phyloP scores from a whole-genome alignment of 2,797 vertebrate species.

The Megaceryle alcyon region DNA sequence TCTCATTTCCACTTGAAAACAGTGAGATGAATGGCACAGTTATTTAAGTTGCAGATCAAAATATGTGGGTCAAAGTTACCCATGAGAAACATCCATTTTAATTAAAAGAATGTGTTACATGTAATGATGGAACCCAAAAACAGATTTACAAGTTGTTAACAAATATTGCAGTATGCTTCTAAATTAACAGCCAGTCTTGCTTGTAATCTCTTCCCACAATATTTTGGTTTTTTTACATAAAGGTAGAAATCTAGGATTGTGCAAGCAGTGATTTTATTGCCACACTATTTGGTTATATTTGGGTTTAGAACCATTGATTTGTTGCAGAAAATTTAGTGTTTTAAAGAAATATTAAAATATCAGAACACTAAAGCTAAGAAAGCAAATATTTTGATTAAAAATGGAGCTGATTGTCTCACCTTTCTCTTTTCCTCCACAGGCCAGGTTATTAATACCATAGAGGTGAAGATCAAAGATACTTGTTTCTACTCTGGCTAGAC shows the following conservation, averaged over 20 bases:
- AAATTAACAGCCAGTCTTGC: not conserved
- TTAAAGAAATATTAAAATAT: not conserved
- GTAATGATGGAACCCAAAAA: not conserved
- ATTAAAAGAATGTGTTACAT: not conserved
- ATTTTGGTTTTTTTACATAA: not conserved
- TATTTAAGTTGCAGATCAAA: not conserved
- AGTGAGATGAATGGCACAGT: not conserved
- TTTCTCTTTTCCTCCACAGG: not conserved
- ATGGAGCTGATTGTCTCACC: not conserved
- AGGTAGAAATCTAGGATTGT: not conserved
- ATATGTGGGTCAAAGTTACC: not conserved
- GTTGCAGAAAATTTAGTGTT: not conserved
- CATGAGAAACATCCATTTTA: not conserved
- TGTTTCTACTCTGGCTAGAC: not conserved
- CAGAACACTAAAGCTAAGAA: not conserved
- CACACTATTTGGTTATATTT: not conserved
- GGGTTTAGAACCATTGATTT: not conserved
- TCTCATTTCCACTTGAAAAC: not conserved
- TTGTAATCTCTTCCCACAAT: not conserved
- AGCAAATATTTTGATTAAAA: not conserved
- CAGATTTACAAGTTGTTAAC: not conserved
- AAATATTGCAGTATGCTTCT: not conserved
- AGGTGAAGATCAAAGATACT: not conserved
- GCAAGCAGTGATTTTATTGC: not conserved
- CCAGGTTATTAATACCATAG: not conserved